Evolutionary conservation across 2,797 vertebrate genomes (phyloP), one percentile per base, ranked within the genome.

Genomic region (Catamblyrhynchus diadema): DNA sequence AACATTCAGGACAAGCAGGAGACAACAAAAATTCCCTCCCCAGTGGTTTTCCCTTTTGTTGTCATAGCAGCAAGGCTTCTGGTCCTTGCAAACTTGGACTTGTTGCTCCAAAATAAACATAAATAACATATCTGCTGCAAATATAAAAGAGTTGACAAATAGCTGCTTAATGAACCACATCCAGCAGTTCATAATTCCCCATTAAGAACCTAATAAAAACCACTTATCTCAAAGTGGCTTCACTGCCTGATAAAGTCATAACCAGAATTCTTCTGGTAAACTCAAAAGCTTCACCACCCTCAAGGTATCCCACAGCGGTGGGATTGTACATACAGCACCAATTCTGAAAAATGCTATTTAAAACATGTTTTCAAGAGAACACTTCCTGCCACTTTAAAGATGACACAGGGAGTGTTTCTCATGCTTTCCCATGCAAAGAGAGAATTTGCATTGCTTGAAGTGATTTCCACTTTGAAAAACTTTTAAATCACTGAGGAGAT

Each of bases 391-490:
- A 87, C 85, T 96, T 89, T 90, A 95, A 94, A 94, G 92, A 95
- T 88, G 86, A 89, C 86, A 93, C 84, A 88, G 1, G 7, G 81
- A 95, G 69, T 1, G 21, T n/a, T 54, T 22, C 53, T 54, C 50
- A 35, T 81, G 78, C 85, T 96, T 93, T 92, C 87, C 78, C 87
- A 81, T 48, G 69, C 78, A 91, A 9, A 1, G 32, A 44, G 54
- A 91, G 65, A 90, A 94, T 96, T 88, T 95, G 81, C 88, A 97
- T 95, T 80, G 94, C 96, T 97, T 35, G 86, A 96, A 93, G 94
- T 95, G 92, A 83, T 94, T 94, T 94, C 87, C 78, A 91, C 83
- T 97, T 95, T 90, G 95, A 96, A 95, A 94, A 97, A 96, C 64
- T 96, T 95, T 60, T 37, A 94, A 88, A 95, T 94, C 93, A 86